phyloP scores from a whole-genome alignment of 2,888 invertebrate genomes.

The Stenolophus ochropezus region DNA sequence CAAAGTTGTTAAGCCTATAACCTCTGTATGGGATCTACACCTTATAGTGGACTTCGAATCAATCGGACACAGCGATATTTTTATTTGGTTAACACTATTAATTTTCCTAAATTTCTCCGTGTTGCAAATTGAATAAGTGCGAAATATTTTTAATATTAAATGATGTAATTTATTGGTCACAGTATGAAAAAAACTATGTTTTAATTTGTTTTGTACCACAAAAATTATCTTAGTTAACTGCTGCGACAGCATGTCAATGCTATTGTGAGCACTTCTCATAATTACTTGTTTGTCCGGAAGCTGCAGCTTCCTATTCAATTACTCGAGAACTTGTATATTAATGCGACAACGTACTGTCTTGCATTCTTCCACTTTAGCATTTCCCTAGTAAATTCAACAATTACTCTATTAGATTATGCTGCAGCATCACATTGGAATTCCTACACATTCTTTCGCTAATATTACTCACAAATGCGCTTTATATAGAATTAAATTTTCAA shows the following conservation, averaged over 20 bases:
- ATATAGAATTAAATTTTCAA: too few relatives aligned
- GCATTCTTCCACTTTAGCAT: constrained; percentile 16
- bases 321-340: constrained; percentile 32
- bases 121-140: not conserved
- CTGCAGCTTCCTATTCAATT: constrained; percentile 34
- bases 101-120: not conserved
- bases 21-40: too few relatives aligned
- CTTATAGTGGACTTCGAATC: too few relatives aligned
- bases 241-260: constrained; percentile 7
- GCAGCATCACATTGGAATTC: not conserved
- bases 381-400: constrained; percentile 27
- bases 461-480: not conserved
- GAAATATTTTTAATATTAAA: too few relatives aligned
- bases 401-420: constrained; percentile 5
- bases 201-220: not conserved
- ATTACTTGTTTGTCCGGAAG: constrained; percentile 41
- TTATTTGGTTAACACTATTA: too few relatives aligned
- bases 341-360: constrained; percentile 11
- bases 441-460: not conserved
- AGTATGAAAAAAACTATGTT: not conserved
- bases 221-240: constrained; percentile 1
- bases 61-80: too few relatives aligned
- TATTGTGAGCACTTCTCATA: constrained; percentile 44
- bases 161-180: too few relatives aligned
- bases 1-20: too few relatives aligned